Conservation (phyloP, 2,113 vertebrate species). For the Telmatochromis sp. region DNA sequence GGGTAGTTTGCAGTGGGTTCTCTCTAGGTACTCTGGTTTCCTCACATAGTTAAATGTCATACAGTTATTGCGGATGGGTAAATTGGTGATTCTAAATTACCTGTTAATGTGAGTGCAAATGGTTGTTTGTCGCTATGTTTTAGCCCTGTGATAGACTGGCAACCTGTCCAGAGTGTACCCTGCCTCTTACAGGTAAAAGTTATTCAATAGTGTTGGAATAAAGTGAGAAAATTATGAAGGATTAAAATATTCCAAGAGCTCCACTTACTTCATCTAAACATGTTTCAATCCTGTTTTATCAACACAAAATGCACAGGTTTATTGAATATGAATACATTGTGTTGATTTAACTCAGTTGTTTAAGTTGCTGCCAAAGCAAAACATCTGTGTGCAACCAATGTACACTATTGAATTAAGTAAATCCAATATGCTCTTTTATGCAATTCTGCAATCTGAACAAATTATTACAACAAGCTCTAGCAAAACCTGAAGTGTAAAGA, state of each 20-base stretch:
- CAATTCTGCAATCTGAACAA: not conserved
- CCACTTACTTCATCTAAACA: not conserved
- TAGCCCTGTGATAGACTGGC: not conserved
- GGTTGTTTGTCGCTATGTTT: not conserved
- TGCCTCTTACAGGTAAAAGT: not conserved
- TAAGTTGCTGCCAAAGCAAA: not conserved
- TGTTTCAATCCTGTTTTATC: not conserved
- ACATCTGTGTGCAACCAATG: not conserved
- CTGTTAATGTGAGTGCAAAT: not conserved
- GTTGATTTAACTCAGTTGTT: not conserved
- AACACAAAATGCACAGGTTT: not conserved
- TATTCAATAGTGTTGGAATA: not conserved
- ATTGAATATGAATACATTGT: not conserved
- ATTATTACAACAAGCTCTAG: not conserved
- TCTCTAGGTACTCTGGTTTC: not conserved
- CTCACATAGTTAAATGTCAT: not conserved
- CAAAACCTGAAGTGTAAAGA: not conserved
- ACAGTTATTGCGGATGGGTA: rapidly evolving
- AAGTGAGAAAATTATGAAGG: not conserved
- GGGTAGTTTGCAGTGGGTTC: rapidly evolving
- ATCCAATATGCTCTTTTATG: not conserved
- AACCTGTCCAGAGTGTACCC: not conserved
- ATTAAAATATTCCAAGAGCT: not conserved
- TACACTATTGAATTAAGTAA: not conserved
- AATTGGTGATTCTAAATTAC: not conserved